Evolutionary conservation across 1,140 invertebrate species (phyloP).

Genomic region (Drosophila punjabiensis): DNA sequence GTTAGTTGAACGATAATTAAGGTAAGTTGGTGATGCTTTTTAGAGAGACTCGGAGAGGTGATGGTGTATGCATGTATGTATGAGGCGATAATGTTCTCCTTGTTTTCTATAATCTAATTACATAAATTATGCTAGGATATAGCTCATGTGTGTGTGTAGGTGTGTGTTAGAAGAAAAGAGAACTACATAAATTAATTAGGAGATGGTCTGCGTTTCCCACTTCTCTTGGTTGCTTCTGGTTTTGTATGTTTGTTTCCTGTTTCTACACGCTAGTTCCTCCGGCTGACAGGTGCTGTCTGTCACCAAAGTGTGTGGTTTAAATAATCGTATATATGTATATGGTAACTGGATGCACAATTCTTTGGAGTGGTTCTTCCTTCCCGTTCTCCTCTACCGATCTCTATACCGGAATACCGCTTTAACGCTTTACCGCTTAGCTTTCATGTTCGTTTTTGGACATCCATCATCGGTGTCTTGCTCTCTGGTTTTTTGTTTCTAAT

Average conservation of each 20-base stretch:
- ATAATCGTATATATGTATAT: constrained; percentile 47
- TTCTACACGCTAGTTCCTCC: constrained; percentile 37
- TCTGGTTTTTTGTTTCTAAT: constrained; percentile 13
- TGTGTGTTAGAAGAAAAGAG: constrained; percentile 42
- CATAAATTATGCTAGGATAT: constrained; percentile 63
- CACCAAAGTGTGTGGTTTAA: constrained; percentile 44
- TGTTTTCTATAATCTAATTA: constrained; percentile 48
- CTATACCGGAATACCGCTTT: constrained; percentile 19
- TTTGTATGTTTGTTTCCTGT: constrained; percentile 8
- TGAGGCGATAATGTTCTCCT: constrained; percentile 42
- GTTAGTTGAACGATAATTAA: constrained; percentile 11
- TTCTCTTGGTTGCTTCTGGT: constrained; percentile 25
- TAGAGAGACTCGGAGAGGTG: constrained; percentile 12
- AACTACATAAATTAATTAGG: constrained; percentile 57
- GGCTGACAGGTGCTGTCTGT: constrained; percentile 24
- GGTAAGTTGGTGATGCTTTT: constrained; percentile 36
- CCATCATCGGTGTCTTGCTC: constrained; percentile 9
- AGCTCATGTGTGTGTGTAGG: constrained; percentile 40
- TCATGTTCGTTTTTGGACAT: constrained; percentile 20
- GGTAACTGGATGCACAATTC: constrained; percentile 72
- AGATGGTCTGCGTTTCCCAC: constrained; percentile 35
- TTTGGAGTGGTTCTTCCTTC: constrained; percentile 65
- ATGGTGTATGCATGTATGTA: constrained; percentile 17
- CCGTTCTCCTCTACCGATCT: constrained; percentile 13
- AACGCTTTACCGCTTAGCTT: constrained; percentile 3